Base-by-base conservation (phyloP, 2,888 invertebrate genomes). In the Cinara cedri region DNA sequence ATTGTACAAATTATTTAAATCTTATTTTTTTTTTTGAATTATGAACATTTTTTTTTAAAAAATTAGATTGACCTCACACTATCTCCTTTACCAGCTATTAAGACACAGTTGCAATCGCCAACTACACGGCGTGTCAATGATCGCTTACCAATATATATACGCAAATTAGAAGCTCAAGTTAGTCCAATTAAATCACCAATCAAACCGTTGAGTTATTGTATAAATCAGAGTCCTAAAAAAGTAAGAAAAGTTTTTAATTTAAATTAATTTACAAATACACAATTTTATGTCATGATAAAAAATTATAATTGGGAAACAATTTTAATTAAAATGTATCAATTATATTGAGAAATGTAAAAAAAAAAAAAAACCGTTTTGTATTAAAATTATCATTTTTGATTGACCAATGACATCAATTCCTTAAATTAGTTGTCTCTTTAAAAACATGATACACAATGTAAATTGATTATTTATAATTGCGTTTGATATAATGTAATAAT, bases 141-240 rank as follows among this genome's bases (percentile, higher is more conserved):
- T 84, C 85, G 87, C 83, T 86, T 90, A 86, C 85, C 86, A n/a
- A 87, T 90, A 42, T 90, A 87, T 87, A 90, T 89, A 83, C 88
- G 85, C 85, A 89, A 88, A 0, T 84, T 89, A 51, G 82, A 82
- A 71, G 80, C 82, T 26, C 80, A 81, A 3, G 83, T 81, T 34
- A 81, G 81, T 60, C 54, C 74, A 55, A 63, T 74, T 19, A 80
- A 68, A 19, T 82, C 81, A 6, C 82, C 82, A n/a, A 63, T 71
- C 11, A 82, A 72, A 42, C 82, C 82, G 26, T 57, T 81, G 21
- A 78, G 81, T 71, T 96, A 95, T 87, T 91, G 91, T 84, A 94
- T 96, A 87, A 93, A 92, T 85, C 90, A 92, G 83, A 95, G 95
- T 86, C 95, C 95, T 14, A 93, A 93, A 54, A 94, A 94, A 90